These are phyloP conservation scores for Hassar affinis DNA, from an alignment of 2,113 vertebrate species.

Conservation along the genomic window DNA sequence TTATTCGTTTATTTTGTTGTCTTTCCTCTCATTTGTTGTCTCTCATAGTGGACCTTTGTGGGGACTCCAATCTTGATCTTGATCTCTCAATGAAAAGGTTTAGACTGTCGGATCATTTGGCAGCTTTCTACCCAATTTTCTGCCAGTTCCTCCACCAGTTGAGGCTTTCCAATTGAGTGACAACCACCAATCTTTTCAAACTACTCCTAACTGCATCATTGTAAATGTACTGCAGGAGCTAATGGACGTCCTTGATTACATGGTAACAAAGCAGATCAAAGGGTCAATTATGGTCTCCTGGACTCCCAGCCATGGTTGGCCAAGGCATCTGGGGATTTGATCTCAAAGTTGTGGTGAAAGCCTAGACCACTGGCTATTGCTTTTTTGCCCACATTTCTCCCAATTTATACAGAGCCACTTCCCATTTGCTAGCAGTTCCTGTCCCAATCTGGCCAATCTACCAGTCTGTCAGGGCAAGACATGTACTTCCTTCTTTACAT, in stretches of 20 bases:
- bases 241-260: background rate
- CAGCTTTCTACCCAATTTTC: background rate
- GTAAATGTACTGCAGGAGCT: background rate
- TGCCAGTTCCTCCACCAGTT: background rate
- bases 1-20: background rate
- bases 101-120: background rate
- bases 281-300: background rate
- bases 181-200: background rate
- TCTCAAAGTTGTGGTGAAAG: background rate
- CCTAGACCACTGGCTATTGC: background rate
- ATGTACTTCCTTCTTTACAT: background rate
- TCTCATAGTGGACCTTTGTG: background rate
- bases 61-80: background rate
- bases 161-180: background rate
- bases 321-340: background rate
- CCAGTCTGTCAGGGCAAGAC: too few relatives aligned
- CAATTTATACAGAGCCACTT: background rate
- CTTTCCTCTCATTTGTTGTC: background rate
- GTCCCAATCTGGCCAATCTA: too few relatives aligned
- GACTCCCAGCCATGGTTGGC: background rate
- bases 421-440: background rate
- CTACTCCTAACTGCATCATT: background rate
- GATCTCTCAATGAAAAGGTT: background rate
- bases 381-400: background rate
- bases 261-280: background rate